These are phyloP conservation scores for Brachyalestes nurse DNA, from an alignment of 2,797 vertebrate species.

Conservation along the genomic window DNA sequence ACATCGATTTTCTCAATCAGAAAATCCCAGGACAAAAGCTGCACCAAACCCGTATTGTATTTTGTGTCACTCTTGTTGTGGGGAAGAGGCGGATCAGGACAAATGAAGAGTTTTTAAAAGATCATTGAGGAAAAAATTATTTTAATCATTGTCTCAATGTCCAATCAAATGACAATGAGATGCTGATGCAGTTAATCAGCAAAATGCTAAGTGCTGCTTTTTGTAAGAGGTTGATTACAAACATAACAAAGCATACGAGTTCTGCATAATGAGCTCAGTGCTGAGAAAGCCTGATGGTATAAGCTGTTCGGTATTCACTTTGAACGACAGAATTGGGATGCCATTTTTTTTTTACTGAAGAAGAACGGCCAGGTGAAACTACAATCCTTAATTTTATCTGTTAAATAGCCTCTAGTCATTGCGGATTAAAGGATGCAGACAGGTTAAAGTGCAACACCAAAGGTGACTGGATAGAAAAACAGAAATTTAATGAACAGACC, in stretches of 20 bases:
- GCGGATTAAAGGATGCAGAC: background rate
- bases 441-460: background rate
- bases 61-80: background rate
- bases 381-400: background rate
- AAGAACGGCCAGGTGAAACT: background rate
- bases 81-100: background rate
- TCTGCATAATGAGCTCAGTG: background rate
- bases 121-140: background rate
- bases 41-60: background rate
- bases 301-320: background rate
- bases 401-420: background rate
- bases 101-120: background rate
- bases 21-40: background rate
- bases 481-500: too few relatives aligned
- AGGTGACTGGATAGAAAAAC: too few relatives aligned
- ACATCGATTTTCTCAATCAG: background rate
- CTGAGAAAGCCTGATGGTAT: background rate
- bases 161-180: conserved; percentile 14
- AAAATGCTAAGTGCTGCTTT: background rate
- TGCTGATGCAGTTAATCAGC: conserved; percentile 9
- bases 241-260: background rate
- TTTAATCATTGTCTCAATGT: conserved; percentile 8
- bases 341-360: background rate
- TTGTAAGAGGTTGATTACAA: conserved; percentile 8
- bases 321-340: background rate